Conservation (phyloP, 2,113 vertebrate species). For the Heterotilapia buettikoferi region DNA sequence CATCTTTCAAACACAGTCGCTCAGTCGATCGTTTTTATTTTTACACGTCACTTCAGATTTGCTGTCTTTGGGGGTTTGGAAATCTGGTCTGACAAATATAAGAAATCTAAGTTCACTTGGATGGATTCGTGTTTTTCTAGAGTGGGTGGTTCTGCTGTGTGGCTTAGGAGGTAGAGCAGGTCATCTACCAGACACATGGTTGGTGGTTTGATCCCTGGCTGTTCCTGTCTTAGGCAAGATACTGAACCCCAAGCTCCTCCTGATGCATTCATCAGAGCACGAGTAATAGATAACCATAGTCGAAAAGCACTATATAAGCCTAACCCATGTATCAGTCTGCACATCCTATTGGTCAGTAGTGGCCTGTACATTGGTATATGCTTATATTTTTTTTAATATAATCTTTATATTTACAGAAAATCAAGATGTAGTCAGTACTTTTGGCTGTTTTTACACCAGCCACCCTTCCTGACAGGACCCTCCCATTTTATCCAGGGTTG, state of each 20-base stretch:
- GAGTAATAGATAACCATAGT: neutral
- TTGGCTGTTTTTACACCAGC: neutral
- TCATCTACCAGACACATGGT: neutral
- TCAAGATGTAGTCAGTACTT: neutral
- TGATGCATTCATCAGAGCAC: neutral
- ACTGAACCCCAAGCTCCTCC: neutral
- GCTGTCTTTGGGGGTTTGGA: neutral
- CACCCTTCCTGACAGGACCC: neutral
- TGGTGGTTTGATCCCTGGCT: neutral
- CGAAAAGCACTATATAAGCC: neutral
- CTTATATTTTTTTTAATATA: neutral
- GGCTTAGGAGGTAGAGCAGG: neutral
- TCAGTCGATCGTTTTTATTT: accelerated
- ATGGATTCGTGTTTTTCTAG: neutral
- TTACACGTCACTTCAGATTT: neutral
- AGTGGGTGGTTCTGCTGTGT: neutral
- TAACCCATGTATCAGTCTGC: neutral
- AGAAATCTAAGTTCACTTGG: neutral
- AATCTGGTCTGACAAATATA: neutral
- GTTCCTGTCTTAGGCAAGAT: neutral
- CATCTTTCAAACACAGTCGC: neutral
- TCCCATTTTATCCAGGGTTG: neutral
- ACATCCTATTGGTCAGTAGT: neutral
- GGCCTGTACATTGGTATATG: neutral
- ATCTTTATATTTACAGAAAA: neutral